These are phyloP conservation scores for Lordiphosa clarofinis DNA, from an alignment of 1,140 invertebrate species.

Conservation along the genomic window DNA sequence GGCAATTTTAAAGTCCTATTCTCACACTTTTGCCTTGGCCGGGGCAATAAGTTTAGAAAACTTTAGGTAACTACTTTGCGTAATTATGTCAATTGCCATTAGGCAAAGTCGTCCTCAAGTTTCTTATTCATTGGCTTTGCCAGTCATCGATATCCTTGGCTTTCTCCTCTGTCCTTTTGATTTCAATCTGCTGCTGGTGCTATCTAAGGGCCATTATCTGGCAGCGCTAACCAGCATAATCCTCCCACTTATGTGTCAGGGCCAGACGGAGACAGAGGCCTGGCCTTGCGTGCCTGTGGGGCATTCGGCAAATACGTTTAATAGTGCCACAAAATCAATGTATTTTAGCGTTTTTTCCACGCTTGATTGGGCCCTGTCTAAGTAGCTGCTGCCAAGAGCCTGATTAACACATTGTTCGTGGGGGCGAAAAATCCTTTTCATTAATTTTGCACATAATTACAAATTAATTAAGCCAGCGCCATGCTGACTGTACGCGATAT, in stretches of 20 bases:
- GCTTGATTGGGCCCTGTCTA: constrained; percentile 32
- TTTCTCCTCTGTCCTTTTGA: constrained; percentile 35
- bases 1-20: constrained; percentile 67
- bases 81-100: constrained; percentile 76
- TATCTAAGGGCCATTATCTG: constrained; percentile 65
- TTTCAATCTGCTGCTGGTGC: constrained; percentile 46
- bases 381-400: constrained; percentile 20
- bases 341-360: constrained; percentile 52
- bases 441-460: constrained; percentile 71
- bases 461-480: constrained; percentile 55
- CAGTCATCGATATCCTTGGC: constrained; percentile 52
- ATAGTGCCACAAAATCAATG: constrained; percentile 74
- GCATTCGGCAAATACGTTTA: constrained; percentile 51
- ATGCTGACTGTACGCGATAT: neutral
- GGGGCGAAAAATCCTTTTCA: constrained; percentile 57
- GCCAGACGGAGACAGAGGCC: constrained; percentile 15
- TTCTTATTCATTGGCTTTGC: constrained; percentile 10
- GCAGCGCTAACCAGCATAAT: constrained; percentile 64
- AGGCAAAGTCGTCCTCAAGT: constrained; percentile 22
- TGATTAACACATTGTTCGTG: constrained; percentile 61
- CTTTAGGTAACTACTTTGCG: constrained; percentile 65
- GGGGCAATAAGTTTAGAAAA: constrained; percentile 71
- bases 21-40: constrained; percentile 19
- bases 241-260: constrained; percentile 41
- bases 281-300: constrained; percentile 53